A percentile compares a stretch with the other conserved stretches of the same genome.
These are phyloP conservation scores for Trilocha varians DNA, from an alignment of 2,888 invertebrate genomes.

Conservation along the genomic window DNA sequence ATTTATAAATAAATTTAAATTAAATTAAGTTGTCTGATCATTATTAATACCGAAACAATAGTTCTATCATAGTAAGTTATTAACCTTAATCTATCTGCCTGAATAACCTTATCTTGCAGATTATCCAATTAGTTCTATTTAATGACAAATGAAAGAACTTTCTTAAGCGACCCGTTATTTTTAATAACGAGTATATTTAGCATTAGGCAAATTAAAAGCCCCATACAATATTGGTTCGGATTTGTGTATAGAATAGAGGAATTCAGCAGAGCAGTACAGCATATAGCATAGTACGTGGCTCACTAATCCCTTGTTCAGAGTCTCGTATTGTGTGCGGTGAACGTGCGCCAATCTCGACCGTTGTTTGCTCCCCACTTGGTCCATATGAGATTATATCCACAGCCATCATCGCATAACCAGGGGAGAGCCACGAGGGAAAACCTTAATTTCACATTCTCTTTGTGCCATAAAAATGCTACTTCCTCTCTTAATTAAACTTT, in stretches of 20 bases:
- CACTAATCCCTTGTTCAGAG: not conserved
- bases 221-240: too few relatives aligned
- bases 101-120: too few relatives aligned
- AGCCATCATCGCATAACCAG: conserved; percentile 4
- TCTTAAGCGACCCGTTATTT: too few relatives aligned
- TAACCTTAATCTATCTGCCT: too few relatives aligned
- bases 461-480: conserved; percentile 8
- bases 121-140: too few relatives aligned
- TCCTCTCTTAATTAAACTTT: conserved; percentile 3
- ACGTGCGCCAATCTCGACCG: conserved; percentile 20
- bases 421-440: conserved; percentile 19
- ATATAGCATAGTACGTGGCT: not conserved
- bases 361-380: conserved; percentile 14
- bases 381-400: conserved; percentile 12
- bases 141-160: too few relatives aligned
- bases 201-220: too few relatives aligned
- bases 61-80: too few relatives aligned
- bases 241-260: not conserved
- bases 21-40: too few relatives aligned
- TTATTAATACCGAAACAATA: too few relatives aligned
- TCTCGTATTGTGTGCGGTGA: conserved; percentile 8
- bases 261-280: not conserved
- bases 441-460: conserved; percentile 24
- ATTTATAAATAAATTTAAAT: too few relatives aligned
- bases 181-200: too few relatives aligned